These are phyloP conservation scores for Tylochromis polylepis DNA, from an alignment of 2,113 vertebrate genomes.

Conservation along the genomic window DNA sequence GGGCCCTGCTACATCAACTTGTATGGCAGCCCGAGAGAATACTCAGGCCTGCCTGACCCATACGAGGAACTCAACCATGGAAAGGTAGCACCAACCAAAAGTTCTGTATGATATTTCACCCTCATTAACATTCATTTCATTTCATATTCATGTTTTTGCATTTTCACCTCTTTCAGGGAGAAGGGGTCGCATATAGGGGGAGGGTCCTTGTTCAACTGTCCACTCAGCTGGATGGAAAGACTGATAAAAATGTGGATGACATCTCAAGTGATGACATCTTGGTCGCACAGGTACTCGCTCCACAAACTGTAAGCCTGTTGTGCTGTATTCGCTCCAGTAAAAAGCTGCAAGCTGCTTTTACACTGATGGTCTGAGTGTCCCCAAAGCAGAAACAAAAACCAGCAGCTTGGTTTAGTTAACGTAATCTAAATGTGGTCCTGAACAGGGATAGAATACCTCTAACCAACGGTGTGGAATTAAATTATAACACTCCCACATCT, in stretches of 20 bases:
- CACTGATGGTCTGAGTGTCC: neutral
- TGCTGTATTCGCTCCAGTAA: neutral
- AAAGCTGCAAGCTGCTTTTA: neutral
- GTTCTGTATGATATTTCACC: neutral
- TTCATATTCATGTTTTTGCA: neutral
- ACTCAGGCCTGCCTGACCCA: slow-evolving; percentile 85
- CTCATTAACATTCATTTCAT: neutral
- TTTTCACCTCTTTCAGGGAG: slow-evolving; percentile 74
- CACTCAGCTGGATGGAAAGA: slow-evolving; percentile 82
- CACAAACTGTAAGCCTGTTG: neutral
- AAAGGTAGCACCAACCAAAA: slow-evolving; percentile 71
- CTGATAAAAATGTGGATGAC: slow-evolving; percentile 79
- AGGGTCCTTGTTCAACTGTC: slow-evolving; percentile 88
- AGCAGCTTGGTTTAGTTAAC: neutral
- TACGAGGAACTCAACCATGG: slow-evolving; percentile 92
- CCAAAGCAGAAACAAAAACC: neutral
- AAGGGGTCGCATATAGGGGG: slow-evolving; percentile 93
- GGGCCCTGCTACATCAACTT: slow-evolving; percentile 94
- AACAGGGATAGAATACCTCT: neutral
- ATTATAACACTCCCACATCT: neutral
- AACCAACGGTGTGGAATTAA: neutral
- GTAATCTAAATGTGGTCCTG: neutral
- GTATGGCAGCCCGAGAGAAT: slow-evolving; percentile 94
- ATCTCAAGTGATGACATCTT: slow-evolving; percentile 89
- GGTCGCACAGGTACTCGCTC: slow-evolving; percentile 83